Base-by-base conservation (phyloP, 2,113 vertebrate genomes). In the Polypterus senegalus region DNA sequence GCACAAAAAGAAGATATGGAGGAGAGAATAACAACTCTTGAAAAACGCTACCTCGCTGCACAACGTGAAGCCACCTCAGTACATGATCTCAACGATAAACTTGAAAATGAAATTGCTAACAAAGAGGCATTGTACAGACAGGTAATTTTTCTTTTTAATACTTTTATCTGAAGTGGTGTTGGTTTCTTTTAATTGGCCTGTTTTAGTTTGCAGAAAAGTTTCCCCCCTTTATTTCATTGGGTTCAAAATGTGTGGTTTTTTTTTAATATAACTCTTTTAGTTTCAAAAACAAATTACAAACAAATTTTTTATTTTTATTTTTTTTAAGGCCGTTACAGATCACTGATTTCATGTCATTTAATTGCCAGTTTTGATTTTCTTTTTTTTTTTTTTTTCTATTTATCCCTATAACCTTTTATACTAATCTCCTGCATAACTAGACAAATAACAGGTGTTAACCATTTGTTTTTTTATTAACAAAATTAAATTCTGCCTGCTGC, bases 1-100 rank as follows among this genome's bases (percentile, higher is more conserved):
- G 96, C 96, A 66, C 95, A 99, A 73, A 99, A 99, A 73, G 95
- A 99, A 1, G 94, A 99, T 68, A 98, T 98, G 94, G 96, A 99
- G 67, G 95, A 99, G 77, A 86, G 95, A 61, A 97, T 99, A 69
- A 97, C 94, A n/a, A 98, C 96, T 5, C 86, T 99, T 11, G 96
- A 99, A 79, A 98, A 97, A 71, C 93, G 93, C 75, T 99, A 97
- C 89, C 91, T 98, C 73, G 91, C 92, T 0, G 94, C 94, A 58
- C 96, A 99, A 76, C 87, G 94, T 64, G 96, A 97, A 80, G 90
- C 95, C 49, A 97, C 96, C 48, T 98, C 96, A 2, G 92, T 99
- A 69, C 94, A 98, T 0, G 94, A 98, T 86, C 89, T 96, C 71
- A 99, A 97, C 3, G 95, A 98, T 74, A 97, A 94, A 77, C 90